Conservation (phyloP, 2,113 vertebrate genomes). For the Ciconia stormi region DNA sequence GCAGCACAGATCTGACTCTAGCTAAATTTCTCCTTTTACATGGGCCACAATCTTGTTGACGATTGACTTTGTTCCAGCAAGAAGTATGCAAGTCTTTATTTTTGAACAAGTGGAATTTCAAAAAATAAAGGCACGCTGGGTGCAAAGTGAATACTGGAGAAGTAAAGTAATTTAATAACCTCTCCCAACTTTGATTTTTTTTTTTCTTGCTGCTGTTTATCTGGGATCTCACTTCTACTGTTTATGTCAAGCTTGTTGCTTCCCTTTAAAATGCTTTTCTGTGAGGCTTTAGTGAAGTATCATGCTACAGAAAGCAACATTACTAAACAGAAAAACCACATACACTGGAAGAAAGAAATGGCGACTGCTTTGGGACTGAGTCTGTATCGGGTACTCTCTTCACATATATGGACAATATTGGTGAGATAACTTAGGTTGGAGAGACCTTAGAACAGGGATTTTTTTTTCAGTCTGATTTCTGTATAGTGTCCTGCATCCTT, state of each 20-base stretch:
- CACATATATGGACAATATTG: background rate
- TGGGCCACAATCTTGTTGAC: background rate
- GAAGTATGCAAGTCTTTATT: background rate
- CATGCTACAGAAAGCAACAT: background rate
- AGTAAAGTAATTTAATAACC: background rate
- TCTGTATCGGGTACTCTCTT: background rate
- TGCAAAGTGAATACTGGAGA: background rate
- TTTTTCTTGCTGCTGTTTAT: background rate
- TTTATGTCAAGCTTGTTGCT: background rate
- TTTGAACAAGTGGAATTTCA: background rate
- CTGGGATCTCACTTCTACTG: background rate
- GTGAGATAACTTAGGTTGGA: background rate
- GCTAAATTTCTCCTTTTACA: background rate
- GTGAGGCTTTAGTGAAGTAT: background rate
- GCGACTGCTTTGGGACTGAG: background rate
- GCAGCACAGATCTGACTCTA: background rate
- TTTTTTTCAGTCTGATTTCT: background rate
- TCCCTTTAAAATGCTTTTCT: background rate
- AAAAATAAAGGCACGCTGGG: background rate
- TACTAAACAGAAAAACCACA: background rate
- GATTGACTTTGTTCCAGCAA: background rate
- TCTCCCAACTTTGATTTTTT: background rate
- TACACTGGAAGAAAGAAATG: background rate
- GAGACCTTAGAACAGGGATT: accelerated
- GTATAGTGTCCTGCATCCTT: background rate